Base-by-base conservation (phyloP, 1,140 invertebrate genomes). In the Helicorthomorpha holstii region DNA sequence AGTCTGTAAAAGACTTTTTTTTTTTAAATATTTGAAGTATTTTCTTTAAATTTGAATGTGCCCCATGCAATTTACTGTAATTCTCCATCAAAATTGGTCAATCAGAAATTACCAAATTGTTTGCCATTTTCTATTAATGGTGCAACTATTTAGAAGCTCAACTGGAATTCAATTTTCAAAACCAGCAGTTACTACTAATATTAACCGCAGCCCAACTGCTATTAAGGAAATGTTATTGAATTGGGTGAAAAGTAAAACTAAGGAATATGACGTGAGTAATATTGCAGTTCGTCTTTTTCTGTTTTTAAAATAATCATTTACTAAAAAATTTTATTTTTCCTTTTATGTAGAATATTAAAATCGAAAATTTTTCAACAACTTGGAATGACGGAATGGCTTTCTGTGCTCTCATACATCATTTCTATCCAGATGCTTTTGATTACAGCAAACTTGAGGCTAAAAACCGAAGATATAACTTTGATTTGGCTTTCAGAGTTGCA, bases 361-460 rank as follows among this genome's bases (percentile, higher is more conserved):
- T 96, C 75, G 85, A 86, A 63, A 96, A 96, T 74, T 97, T 95
- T 75, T 94, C 89, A 59, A 87, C 83, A 63, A 89, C 85, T 71
- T 96, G 91, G 91, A 84, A 80, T 70, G 84, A 94, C 73, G 92
- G 92, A 64, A 74, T 96, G 69, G 92, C 89, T 58, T 96, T 96
- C 75, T 95, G 90, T 70, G 92, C 92, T 60, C 77, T 96, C 55
- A 78, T 95, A 61, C 92, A 97, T 75, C 88, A 93, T 71, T 95
- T 93, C 72, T 82, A 82, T 70, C 91, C 91, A 49, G 83, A 96
- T 66, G 81, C 91, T 58, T 97, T 97, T 71, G 91, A 98, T 72
- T 98, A 87, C 72, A 70, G 77, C 59, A 72, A 76, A 66, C 78
- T 98, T 59, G 77, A 82, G 63, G 80, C 90, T 47, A 82, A 92